These are phyloP conservation scores for Tetragnatha montana DNA, from an alignment of 2,888 invertebrate genomes.

Conservation along the genomic window DNA sequence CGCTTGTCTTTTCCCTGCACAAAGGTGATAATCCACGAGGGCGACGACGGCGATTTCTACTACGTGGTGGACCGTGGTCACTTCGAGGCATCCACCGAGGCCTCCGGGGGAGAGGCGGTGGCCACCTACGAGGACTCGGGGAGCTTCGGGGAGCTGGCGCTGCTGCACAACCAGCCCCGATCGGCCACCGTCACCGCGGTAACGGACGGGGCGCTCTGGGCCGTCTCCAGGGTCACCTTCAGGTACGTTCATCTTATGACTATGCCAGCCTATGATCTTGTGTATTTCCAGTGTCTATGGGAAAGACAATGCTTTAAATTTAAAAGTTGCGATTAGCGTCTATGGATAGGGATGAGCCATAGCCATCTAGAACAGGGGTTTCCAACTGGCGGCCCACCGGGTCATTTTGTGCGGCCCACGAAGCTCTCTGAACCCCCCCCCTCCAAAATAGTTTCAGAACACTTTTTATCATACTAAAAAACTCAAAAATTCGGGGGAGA, in stretches of 20 bases:
- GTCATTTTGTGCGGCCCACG: no score
- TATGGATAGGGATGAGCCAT: no score
- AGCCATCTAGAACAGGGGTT: no score
- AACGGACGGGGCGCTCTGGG: constrained; percentile 92
- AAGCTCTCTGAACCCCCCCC: no score
- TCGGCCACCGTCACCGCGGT: constrained; percentile 91
- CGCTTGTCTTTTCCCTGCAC: constrained; percentile 71
- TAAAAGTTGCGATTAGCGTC: no score
- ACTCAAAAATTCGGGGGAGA: no score
- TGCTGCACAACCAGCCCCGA: constrained; percentile 98
- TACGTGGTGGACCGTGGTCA: constrained; percentile 87
- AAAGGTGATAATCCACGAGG: constrained; percentile 76
- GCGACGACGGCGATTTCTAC: constrained; percentile 78
- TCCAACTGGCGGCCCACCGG: no score
- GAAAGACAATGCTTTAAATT: no score
- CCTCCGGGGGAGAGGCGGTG: constrained; percentile 74
- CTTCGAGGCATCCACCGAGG: constrained; percentile 72
- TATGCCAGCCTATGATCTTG: no score
- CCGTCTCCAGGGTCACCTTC: constrained; percentile 97
- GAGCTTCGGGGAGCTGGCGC: constrained; percentile 96
- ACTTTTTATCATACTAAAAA: no score
- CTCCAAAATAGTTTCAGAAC: no score
- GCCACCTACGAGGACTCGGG: constrained; percentile 89
- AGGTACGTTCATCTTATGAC: constrained; percentile 78
- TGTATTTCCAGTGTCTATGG: no score